Conservation (phyloP, 1,140 invertebrate genomes). For the Teleogryllus occipitalis region DNA sequence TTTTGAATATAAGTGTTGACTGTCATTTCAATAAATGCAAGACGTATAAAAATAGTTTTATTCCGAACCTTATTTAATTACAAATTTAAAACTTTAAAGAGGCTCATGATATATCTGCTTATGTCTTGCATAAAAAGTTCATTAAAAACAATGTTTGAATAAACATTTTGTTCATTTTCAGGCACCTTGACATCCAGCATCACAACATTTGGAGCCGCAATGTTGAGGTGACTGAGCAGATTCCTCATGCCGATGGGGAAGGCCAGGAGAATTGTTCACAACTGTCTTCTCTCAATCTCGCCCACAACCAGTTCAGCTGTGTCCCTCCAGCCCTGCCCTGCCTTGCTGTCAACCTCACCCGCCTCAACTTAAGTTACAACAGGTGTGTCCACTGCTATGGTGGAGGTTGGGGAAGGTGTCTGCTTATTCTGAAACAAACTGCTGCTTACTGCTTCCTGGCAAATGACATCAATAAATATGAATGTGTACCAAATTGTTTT, state of each 20-base stretch:
- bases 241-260: slow-evolving; percentile 39
- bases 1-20: too few relatives aligned
- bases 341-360: slow-evolving; percentile 71
- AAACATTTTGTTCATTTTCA: slow-evolving; percentile 3
- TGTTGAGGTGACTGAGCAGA: slow-evolving; percentile 61
- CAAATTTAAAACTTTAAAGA: too few relatives aligned
- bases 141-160: too few relatives aligned
- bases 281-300: slow-evolving; percentile 70
- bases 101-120: too few relatives aligned
- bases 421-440: not conserved
- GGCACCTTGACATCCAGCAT: slow-evolving; percentile 44
- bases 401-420: not conserved
- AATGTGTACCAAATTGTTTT: not conserved
- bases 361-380: slow-evolving; percentile 89
- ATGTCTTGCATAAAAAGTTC: too few relatives aligned
- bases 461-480: not conserved
- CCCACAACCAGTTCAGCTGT: slow-evolving; percentile 81
- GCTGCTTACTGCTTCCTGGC: not conserved
- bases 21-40: too few relatives aligned
- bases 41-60: too few relatives aligned
- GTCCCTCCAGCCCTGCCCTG: slow-evolving; percentile 85
- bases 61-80: too few relatives aligned
- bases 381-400: slow-evolving; percentile 29
- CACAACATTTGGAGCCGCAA: slow-evolving; percentile 64
- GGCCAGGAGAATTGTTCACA: slow-evolving; percentile 41